Evolutionary conservation across 2,113 vertebrate species (phyloP).

Genomic region (Hippocampus barbouri): DNA sequence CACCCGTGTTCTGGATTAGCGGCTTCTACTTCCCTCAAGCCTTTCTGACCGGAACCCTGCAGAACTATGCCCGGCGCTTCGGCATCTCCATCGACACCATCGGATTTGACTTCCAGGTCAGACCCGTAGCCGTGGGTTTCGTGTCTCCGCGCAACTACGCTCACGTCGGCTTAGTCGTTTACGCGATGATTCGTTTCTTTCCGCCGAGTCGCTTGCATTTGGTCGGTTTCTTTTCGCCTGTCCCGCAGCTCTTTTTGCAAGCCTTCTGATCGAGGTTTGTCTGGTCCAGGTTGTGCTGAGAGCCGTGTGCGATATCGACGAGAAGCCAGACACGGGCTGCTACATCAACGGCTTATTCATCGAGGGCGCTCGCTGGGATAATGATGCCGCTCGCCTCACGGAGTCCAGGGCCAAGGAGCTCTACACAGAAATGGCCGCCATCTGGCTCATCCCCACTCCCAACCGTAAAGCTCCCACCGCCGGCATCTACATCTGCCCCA

Average conservation of each 20-base stretch:
- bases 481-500: slow-evolving; percentile 82
- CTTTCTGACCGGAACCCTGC: slow-evolving; percentile 87
- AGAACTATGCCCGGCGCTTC: slow-evolving; percentile 82
- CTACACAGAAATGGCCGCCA: slow-evolving; percentile 83
- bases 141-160: neutral
- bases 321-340: slow-evolving; percentile 75
- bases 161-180: neutral
- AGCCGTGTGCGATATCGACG: slow-evolving; percentile 55
- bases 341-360: slow-evolving; percentile 85
- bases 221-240: no score
- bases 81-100: slow-evolving; percentile 82
- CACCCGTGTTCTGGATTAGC: slow-evolving; percentile 88
- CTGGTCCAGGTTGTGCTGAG: slow-evolving; percentile 73
- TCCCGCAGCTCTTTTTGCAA: neutral
- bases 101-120: slow-evolving; percentile 83
- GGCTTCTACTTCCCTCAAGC: slow-evolving; percentile 92
- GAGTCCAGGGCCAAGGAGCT: slow-evolving; percentile 85
- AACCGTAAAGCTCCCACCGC: slow-evolving; percentile 65
- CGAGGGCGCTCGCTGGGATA: slow-evolving; percentile 86
- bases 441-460: slow-evolving; percentile 80
- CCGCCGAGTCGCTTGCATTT: no score
- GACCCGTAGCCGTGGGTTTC: neutral
- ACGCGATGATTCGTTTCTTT: no score
- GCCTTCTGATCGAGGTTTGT: neutral
- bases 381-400: slow-evolving; percentile 32